Evolutionary conservation across 2,113 vertebrate species (phyloP).

Genomic region (Perca flavescens): DNA sequence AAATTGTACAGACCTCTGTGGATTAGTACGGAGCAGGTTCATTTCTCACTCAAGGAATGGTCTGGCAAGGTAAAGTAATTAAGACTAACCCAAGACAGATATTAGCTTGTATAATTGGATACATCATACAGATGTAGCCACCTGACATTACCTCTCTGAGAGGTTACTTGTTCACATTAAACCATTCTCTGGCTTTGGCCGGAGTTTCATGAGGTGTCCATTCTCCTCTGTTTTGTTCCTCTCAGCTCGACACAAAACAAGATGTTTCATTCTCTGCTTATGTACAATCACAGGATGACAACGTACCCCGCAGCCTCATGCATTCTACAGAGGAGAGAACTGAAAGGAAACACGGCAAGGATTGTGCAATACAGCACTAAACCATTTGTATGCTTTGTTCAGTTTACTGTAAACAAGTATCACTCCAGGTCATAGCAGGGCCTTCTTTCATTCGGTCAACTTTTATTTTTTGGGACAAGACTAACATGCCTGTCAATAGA

Average conservation of each 20-base stretch:
- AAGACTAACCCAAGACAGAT: slow-evolving; percentile 22
- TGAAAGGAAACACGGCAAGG: slow-evolving; percentile 11
- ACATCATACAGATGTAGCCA: neutral
- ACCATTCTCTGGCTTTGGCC: neutral
- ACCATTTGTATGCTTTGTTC: slow-evolving; percentile 15
- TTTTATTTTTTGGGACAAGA: neutral
- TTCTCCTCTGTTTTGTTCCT: neutral
- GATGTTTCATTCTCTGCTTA: slow-evolving; percentile 21
- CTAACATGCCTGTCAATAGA: neutral
- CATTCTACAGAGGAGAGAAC: slow-evolving; percentile 3
- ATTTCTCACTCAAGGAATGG: neutral
- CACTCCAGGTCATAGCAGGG: no score
- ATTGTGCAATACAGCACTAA: slow-evolving; percentile 4
- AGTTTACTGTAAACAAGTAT: slow-evolving; percentile 7
- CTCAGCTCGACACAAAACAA: slow-evolving; percentile 6
- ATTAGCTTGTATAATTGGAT: slow-evolving; percentile 26
- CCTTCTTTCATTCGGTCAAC: no score
- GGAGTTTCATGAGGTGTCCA: neutral
- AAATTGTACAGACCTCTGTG: slow-evolving; percentile 7
- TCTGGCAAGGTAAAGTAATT: slow-evolving; percentile 25
- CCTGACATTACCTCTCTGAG: slow-evolving; percentile 18
- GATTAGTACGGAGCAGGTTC: neutral
- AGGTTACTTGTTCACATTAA: neutral
- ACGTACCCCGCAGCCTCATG: neutral
- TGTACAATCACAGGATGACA: neutral